phyloP scores from a whole-genome alignment of 2,888 invertebrate genomes.

The Heterodera filipjevi region DNA sequence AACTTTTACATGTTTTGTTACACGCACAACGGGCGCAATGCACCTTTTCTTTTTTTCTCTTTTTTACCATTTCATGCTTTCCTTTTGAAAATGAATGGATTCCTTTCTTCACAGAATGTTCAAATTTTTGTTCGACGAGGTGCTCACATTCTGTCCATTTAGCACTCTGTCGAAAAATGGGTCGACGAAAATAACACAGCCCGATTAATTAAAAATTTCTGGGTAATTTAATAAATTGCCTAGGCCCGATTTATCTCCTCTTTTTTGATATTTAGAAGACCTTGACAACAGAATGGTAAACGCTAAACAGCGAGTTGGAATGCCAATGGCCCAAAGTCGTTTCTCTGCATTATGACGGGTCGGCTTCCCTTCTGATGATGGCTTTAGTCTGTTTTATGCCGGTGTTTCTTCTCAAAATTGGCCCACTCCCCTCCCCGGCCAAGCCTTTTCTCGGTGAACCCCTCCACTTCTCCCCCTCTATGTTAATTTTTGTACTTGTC shows the following conservation, averaged over 20 bases:
- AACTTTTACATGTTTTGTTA: slow-evolving; percentile 67
- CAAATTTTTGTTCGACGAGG: slow-evolving; percentile 60
- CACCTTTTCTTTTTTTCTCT: too few relatives aligned
- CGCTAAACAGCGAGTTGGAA: not conserved
- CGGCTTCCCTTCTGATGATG: not conserved
- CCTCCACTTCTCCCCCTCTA: too few relatives aligned
- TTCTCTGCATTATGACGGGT: not conserved
- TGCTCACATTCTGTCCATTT: slow-evolving; percentile 54
- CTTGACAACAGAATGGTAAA: not conserved
- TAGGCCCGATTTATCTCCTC: too few relatives aligned
- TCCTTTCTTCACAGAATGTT: slow-evolving; percentile 47
- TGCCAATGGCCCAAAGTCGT: not conserved
- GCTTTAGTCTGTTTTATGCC: too few relatives aligned
- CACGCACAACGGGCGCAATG: slow-evolving; percentile 88
- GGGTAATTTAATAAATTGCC: slow-evolving; percentile 25
- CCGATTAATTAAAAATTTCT: slow-evolving; percentile 35
- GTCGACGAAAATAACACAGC: slow-evolving; percentile 43
- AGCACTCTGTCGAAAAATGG: slow-evolving; percentile 54
- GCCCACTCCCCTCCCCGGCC: too few relatives aligned
- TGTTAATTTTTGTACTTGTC: too few relatives aligned
- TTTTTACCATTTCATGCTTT: too few relatives aligned
- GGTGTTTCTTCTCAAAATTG: too few relatives aligned
- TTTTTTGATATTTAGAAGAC: slow-evolving; percentile 21
- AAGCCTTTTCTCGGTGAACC: too few relatives aligned
- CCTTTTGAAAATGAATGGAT: slow-evolving; percentile 5